phyloP scores from a whole-genome alignment of 2,888 invertebrate genomes.

The Epicampocera succincta region DNA sequence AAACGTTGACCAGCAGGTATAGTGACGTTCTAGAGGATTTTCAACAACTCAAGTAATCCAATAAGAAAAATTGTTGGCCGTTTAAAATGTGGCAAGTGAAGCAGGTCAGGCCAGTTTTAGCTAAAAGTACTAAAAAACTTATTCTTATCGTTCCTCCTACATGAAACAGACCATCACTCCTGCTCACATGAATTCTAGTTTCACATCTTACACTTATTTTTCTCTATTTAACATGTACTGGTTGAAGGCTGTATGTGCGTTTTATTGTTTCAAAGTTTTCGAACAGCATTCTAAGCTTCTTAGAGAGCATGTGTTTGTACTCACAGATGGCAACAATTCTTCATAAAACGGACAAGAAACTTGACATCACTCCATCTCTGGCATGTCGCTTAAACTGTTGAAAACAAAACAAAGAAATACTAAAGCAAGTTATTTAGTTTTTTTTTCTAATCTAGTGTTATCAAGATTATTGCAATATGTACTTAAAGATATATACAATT shows the following conservation, averaged over 20 bases:
- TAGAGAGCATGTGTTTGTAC: conserved; percentile 41
- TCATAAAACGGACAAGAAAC: conserved; percentile 47
- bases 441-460: not conserved
- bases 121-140: not conserved
- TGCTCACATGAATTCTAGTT: conserved; percentile 15
- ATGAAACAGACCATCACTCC: not conserved
- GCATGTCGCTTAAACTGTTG: conserved; percentile 27
- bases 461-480: conserved; percentile 7
- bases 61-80: too few relatives aligned
- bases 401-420: not conserved
- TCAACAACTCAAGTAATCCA: too few relatives aligned
- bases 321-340: conserved; percentile 30
- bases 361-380: conserved; percentile 31
- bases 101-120: too few relatives aligned
- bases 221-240: not conserved
- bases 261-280: conserved; percentile 29
- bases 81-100: too few relatives aligned
- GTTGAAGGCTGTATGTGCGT: not conserved
- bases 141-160: not conserved
- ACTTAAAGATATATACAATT: too few relatives aligned
- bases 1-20: too few relatives aligned
- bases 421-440: not conserved
- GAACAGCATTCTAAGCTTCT: conserved; percentile 55
- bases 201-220: conserved; percentile 12
- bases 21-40: too few relatives aligned